Percentiles rank a stretch among this genome's conserved stretches.
phyloP scores from a whole-genome alignment of 2,888 invertebrate species.

The Stenurella melanura region DNA sequence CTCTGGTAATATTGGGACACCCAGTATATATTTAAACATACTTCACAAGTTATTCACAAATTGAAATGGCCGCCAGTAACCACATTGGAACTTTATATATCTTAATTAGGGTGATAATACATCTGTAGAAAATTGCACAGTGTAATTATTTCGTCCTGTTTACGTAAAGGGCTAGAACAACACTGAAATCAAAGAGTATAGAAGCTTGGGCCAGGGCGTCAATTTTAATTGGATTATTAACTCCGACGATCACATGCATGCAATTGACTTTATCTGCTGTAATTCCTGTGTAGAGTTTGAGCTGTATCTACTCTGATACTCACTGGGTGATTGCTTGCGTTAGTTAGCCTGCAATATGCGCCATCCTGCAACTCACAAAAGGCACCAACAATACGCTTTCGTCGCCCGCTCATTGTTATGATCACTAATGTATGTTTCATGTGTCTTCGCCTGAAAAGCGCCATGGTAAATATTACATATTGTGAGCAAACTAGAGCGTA shows the following conservation, averaged over 20 bases:
- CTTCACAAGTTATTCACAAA: too few species aligned
- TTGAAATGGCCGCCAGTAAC: too few species aligned
- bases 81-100: too few species aligned
- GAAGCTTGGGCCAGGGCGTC: neutral
- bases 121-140: too few species aligned
- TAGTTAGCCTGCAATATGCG: slow-evolving; percentile 23
- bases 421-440: slow-evolving; percentile 40
- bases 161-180: too few species aligned
- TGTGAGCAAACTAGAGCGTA: slow-evolving; percentile 28
- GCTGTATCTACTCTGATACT: slow-evolving; percentile 16
- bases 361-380: neutral
- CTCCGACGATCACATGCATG: slow-evolving; percentile 29
- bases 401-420: slow-evolving; percentile 33
- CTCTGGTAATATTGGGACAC: too few species aligned
- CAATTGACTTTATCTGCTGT: slow-evolving; percentile 23
- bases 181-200: neutral
- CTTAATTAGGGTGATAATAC: too few species aligned
- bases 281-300: slow-evolving; percentile 10
- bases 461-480: slow-evolving; percentile 28
- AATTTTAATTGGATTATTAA: slow-evolving; percentile 33
- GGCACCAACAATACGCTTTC: slow-evolving; percentile 18
- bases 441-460: slow-evolving; percentile 29
- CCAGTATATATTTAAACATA: too few species aligned
- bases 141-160: too few species aligned
- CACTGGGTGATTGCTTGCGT: slow-evolving; percentile 35